Evolutionary conservation across 2,113 vertebrate genomes (phyloP).

Genomic region (Himantopus leucocephalus): DNA sequence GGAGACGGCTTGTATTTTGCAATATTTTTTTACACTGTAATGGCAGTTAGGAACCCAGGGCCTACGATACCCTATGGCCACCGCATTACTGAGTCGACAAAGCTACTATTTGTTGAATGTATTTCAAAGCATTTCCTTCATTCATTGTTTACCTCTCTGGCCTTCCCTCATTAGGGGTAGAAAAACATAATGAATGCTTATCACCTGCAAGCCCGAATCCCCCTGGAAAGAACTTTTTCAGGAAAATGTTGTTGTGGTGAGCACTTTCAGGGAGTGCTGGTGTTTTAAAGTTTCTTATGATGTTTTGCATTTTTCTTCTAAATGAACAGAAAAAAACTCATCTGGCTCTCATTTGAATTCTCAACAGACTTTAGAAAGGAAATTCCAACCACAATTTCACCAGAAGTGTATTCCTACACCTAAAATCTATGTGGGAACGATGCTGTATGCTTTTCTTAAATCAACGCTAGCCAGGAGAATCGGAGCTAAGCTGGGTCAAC

Average conservation of each 20-base stretch:
- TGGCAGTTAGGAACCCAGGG: neutral
- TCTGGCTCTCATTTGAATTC: conserved; percentile 72
- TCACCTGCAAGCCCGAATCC: conserved; percentile 21
- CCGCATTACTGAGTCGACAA: neutral
- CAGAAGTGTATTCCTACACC: conserved; percentile 48
- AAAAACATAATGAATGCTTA: neutral
- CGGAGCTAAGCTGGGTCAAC: neutral
- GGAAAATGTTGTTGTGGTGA: conserved; percentile 4
- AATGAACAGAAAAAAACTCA: conserved; percentile 46
- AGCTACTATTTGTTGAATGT: neutral
- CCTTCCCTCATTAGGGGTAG: neutral
- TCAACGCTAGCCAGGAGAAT: conserved; percentile 18
- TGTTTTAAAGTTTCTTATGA: conserved; percentile 55
- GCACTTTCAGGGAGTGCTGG: conserved; percentile 38
- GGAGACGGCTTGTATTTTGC: neutral
- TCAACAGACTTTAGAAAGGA: conserved; percentile 65
- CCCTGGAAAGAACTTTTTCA: conserved; percentile 10
- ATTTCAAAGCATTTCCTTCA: conserved; percentile 15
- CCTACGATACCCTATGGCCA: neutral
- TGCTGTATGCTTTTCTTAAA: conserved; percentile 29
- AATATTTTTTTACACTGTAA: neutral
- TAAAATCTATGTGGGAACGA: conserved; percentile 49
- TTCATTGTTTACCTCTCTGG: neutral
- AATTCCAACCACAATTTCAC: conserved; percentile 72
- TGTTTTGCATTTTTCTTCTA: conserved; percentile 58